These are phyloP conservation scores for Lasius fuliginosus DNA, from an alignment of 2,888 invertebrate species.

Conservation along the genomic window DNA sequence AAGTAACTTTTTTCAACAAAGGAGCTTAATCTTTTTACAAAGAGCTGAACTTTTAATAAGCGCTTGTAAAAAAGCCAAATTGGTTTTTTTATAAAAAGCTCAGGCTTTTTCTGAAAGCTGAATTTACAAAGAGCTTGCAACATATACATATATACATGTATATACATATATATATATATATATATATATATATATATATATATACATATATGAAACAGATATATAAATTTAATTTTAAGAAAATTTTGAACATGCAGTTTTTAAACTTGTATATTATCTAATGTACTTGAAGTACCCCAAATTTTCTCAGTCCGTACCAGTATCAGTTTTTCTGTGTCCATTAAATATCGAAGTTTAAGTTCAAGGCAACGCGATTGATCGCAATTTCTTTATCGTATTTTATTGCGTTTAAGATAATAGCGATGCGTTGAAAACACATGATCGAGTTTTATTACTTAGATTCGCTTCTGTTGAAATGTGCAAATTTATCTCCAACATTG, in stretches of 20 bases:
- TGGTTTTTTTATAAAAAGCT: not conserved
- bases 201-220: not conserved
- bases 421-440: not conserved
- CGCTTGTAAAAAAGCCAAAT: not conserved
- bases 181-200: too few species aligned
- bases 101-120: not conserved
- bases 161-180: too few species aligned
- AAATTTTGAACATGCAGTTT: not conserved
- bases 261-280: not conserved
- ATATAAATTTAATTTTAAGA: not conserved
- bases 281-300: not conserved
- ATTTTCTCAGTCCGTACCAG: not conserved
- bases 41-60: not conserved
- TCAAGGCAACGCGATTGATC: not conserved
- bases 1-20: not conserved
- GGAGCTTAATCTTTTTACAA: not conserved
- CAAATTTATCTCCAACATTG: slow-evolving; percentile 32
- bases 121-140: not conserved
- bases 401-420: not conserved
- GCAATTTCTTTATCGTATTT: not conserved
- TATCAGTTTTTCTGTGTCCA: too few species aligned
- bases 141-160: too few species aligned
- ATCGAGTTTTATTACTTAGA: not conserved
- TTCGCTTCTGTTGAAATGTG: not conserved
- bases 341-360: not conserved